Evolutionary conservation across 2,113 vertebrate genomes (phyloP), one percentile per base, ranked within the genome.

Genomic region (Crotalus tigris): DNA sequence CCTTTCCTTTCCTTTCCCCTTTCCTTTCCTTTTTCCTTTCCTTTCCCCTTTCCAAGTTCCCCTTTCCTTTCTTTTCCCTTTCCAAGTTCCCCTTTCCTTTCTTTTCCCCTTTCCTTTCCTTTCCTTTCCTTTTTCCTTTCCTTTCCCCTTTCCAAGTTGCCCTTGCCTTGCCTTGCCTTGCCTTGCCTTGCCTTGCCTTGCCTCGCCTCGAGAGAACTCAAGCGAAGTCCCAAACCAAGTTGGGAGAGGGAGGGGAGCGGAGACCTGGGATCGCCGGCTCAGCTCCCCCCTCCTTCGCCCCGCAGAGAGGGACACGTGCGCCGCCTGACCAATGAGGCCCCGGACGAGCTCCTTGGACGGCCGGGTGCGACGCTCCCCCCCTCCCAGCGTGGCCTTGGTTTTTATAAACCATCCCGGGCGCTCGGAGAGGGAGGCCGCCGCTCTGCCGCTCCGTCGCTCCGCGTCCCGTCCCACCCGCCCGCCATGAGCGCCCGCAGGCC

Each of bases 221-320:
- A 86, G n/a, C 46, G 3, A 10, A 55, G 13, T 54, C n/a, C 29
- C 13, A 75, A 92, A 55, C n/a, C 19, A 55, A 88, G 86, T 54
- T 61, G 29, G 49, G 59, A n/a, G 24, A 51, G 90, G 81, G 87
- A 46, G 12, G 46, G 49, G 87, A 57, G 58, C 61, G 89, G 87
- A 10, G 21, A 9, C 44, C 51, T 4, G 44, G 85, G 85, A 51
- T 3, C 69, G 11, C 12, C 10, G 85, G 85, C 54, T 4, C n/a
- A 33, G 15, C n/a, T 57, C 29, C 17, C n/a, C 3, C n/a, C n/a
- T 5, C 3, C 61, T 26, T 1, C 61, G 26, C 61, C n/a, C 97
- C 97, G 97, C 7, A 92, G 94, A 95, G 95, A 39, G 69, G 23
- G n/a, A 86, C 92, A 93, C 92, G 92, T 93, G 92, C n/a, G 5